Evolutionary conservation across 1,140 invertebrate species (phyloP), one percentile per base, ranked within the genome.

Genomic region (Drosophila equinoxialis): DNA sequence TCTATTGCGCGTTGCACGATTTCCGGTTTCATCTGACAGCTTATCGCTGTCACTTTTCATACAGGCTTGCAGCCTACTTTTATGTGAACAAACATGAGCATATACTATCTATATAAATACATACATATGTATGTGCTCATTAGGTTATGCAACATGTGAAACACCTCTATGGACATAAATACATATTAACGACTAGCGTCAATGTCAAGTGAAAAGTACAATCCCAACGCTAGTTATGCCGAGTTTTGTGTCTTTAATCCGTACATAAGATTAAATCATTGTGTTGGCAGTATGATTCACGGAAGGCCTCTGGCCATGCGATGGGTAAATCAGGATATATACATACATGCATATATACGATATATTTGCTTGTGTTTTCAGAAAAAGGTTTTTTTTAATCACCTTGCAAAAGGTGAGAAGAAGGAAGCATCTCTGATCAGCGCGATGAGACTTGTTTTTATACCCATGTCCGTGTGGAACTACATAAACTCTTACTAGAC

Each of bases 141-240:
- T 86, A 86, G 55, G 78, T 86, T 86, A 86, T 82, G 82, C 82
- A 86, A 81, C 20, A 17, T 14, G 11, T 7, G 62, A 67, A 55
- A 55, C 37, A 51, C 17, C 45, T 48, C 26, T 6, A 51, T 23
- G 17, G 1, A 20, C 8, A 8, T 30, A 26, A 3, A 48, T 7
- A 51, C 8, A 55, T 68, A 81, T 75, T 80, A 86, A 72, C 55
- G 59, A 63, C n/a, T 37, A 55, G 59, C 48, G 67, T 69, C 83
- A 86, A 71, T 86, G 83, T 82, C 83, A 86, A 82, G 79, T 73
- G 68, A 48, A 70, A 74, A 80, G 55, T 65, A 64, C 66, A 6
- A n/a, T 30, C 35, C 13, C 60, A 13, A 6, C 13, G 30, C 30
- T 30, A 30, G 30, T 30, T 30, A 30, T 30, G 30, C 5, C 30